phyloP scores from a whole-genome alignment of 2,888 invertebrate genomes.

The Diachrysia chrysitis region DNA sequence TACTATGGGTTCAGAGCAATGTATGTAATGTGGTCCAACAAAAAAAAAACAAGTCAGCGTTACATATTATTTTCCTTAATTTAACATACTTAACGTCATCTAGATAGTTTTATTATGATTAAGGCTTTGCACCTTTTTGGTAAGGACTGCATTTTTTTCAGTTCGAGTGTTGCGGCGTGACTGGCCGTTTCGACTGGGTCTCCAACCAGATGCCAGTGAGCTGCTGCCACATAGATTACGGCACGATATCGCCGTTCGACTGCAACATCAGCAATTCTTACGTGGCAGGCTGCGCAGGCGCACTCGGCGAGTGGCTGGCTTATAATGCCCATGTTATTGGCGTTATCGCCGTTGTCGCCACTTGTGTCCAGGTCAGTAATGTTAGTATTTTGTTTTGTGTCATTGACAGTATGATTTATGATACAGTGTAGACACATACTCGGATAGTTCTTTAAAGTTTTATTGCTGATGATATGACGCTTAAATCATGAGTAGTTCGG shows the following conservation, averaged over 20 bases:
- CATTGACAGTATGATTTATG: neutral
- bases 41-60: too few relatives aligned
- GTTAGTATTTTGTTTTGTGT: conserved; percentile 22
- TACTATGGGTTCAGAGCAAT: too few relatives aligned
- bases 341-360: conserved; percentile 68
- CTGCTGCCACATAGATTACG: conserved; percentile 89
- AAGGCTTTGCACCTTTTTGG: too few relatives aligned
- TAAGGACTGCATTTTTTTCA: conserved; percentile 64
- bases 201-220: conserved; percentile 86
- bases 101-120: too few relatives aligned
- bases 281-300: conserved; percentile 85
- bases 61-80: too few relatives aligned
- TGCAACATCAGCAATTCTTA: conserved; percentile 79
- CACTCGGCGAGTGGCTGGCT: conserved; percentile 86
- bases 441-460: too few relatives aligned
- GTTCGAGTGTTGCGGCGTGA: conserved; percentile 92
- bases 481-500: too few relatives aligned
- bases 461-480: too few relatives aligned
- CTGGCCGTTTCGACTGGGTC: conserved; percentile 87
- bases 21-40: too few relatives aligned
- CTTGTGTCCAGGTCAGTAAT: conserved; percentile 75
- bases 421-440: too few relatives aligned
- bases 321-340: conserved; percentile 73
- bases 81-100: too few relatives aligned
- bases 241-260: conserved; percentile 78